Base-by-base conservation (phyloP, 1,140 invertebrate species). In the Brachionus sp. region DNA sequence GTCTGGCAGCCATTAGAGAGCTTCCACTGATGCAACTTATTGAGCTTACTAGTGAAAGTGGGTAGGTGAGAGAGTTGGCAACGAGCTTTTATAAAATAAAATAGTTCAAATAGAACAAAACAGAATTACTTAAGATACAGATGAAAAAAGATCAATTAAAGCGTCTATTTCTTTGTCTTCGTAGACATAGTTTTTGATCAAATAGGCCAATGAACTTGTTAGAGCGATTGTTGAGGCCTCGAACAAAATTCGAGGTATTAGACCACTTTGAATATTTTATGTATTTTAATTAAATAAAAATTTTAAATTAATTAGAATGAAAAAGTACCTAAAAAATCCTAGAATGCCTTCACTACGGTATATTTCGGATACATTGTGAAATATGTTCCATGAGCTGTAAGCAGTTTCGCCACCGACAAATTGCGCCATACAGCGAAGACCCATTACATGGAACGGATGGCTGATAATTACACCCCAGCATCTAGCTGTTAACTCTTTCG, bases 361-460 rank as follows among this genome's bases (percentile, higher is more conserved):
- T 33, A 83, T 83, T 39, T 73, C 82, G n/a, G 25, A 1, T n/a
- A 77, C 12, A 39, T 83, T 83, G 23, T 83, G 42, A 57, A 83
- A 75, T 57, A 57, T 37, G 19, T 83, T 77, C 42, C 62, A 73
- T n/a, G 82, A 83, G 25, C 64, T 73, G 53, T 73, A 83, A 0
- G 53, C 82, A 16, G 66, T 77, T 83, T 83, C 82, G 19, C 70
- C 64, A 10, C 82, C 82, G 35, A 83, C 33, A 73, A 83, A 83
- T 75, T 83, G 82, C 13, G 64, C 64, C 66, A 77, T 77, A 62
- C 82, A 83, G 29, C 82, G 16, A 23, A 83, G 2, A 23, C 53
- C 35, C 82, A 83, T 83, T 5, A 83, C 68, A 9, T 83, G 53
- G 35, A 83, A 73, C 16, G 82, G 82, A 12, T 83, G 82, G 16